Evolutionary conservation across 2,888 invertebrate genomes (phyloP), one percentile per base, ranked within the genome.

Genomic region (Minunthozetes semirufus): DNA sequence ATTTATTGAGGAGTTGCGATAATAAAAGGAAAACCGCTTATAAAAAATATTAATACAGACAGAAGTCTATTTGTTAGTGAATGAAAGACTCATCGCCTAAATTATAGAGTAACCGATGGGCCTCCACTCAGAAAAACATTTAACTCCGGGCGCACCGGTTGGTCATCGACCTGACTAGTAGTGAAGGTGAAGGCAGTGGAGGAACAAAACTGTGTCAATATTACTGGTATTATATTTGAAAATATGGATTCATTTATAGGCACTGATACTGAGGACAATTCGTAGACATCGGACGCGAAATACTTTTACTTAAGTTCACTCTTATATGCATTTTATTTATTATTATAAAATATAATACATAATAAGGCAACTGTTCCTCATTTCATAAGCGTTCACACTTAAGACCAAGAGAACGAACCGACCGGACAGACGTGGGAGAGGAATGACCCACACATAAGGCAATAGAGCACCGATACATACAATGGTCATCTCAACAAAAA

Each of bases 351-450:
- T 33, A 63, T 63, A 33, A 63, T 63, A 13, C 38, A 63, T 38
- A 38, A 63, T 33, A 63, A 38, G 33, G 5, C 61, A 61, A 61
- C 63, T 63, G 63, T 63, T 63, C 17, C 63, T 63, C 38, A 33
- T 33, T 61, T 63, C 22, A 63, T 56, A 56, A 56, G 56, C 63
- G n/a, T n/a, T 63, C 17, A 56, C 17, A 38, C 63, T 33, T 63
- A 63, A 63, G 63, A 27, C 63, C 38, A 63, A 33, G 6, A 33
- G 56, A 56, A 19, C 56, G 48, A 15, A 19, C 56, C n/a, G 63
- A 63, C 63, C 56, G 48, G 48, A 19, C 56, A 25, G 63, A 63
- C 63, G 63, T 63, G 63, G 63, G 63, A 63, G 63, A 63, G 63
- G 38, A 63, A 38, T 63, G 63, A 63, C 63, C 63, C 63, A 27